phyloP scores from a whole-genome alignment of 2,113 vertebrate species.

The Machaerirhynchus nigripectus region DNA sequence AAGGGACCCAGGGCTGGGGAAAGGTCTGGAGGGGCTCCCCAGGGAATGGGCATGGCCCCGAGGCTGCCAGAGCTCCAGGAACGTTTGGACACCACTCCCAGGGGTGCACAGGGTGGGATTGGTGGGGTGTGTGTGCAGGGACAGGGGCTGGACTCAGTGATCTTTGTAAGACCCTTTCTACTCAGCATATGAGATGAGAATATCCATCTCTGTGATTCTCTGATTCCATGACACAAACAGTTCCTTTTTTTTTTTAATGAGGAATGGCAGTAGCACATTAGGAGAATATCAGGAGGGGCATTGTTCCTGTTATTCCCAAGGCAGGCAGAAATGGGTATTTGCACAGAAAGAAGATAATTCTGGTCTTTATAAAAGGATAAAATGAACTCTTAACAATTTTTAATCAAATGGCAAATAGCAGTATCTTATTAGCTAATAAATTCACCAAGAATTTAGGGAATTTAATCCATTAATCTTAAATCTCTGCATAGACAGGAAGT shows the following conservation, averaged over 20 bases:
- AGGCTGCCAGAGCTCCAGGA: neutral
- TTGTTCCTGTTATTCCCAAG: neutral
- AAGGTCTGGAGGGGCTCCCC: neutral
- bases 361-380: neutral
- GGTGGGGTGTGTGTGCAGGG: neutral
- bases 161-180: accelerated
- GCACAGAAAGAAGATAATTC: neutral
- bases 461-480: constrained; percentile 62
- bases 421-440: constrained; percentile 38
- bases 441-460: constrained; percentile 46
- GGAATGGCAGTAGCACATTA: neutral
- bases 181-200: neutral
- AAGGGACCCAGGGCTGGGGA: neutral
- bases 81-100: accelerated
- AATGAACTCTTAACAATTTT: neutral
- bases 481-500: constrained; percentile 37
- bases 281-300: neutral
- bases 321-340: neutral
- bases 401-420: constrained; percentile 8
- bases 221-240: neutral
- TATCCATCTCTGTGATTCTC: neutral
- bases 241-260: neutral
- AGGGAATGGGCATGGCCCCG: neutral
- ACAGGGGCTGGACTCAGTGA: neutral
- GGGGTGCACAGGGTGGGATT: neutral